These are phyloP conservation scores for Rhynchomys soricoides DNA, from an alignment of 2,113 vertebrate genomes.

Conservation along the genomic window DNA sequence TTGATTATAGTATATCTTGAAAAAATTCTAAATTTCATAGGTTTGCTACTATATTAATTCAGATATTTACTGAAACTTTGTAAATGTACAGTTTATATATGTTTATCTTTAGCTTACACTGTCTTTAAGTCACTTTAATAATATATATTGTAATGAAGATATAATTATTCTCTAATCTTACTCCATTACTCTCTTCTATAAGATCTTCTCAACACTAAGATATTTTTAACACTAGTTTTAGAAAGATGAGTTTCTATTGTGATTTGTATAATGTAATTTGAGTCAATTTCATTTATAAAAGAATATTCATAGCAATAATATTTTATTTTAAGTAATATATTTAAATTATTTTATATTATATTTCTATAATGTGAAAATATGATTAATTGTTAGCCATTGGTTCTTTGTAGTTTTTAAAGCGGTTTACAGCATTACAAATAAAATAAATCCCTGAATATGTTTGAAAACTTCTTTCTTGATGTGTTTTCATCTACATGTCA, in stretches of 20 bases:
- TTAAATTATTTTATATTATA: not conserved
- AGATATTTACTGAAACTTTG: not conserved
- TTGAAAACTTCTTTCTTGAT: conserved; percentile 20
- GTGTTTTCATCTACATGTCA: not conserved
- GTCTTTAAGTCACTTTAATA: not conserved
- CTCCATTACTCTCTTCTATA: not conserved
- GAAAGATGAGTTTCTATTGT: not conserved
- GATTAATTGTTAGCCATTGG: not conserved
- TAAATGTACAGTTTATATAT: not conserved
- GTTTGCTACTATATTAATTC: not conserved
- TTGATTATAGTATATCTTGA: not conserved
- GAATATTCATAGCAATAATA: not conserved
- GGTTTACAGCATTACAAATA: not conserved
- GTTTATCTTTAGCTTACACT: not conserved
- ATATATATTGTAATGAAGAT: not conserved
- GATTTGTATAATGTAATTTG: conserved; percentile 34
- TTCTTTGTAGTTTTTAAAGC: not conserved
- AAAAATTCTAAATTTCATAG: not conserved
- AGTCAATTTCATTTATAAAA: conserved; percentile 7
- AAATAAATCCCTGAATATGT: not conserved
- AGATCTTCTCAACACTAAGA: not conserved
- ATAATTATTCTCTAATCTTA: not conserved
- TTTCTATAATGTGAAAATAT: not conserved
- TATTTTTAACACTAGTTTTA: conserved; percentile 33
- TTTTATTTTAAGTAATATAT: not conserved